These are phyloP conservation scores for Lophius piscatorius DNA, from an alignment of 2,113 vertebrate species.

Conservation along the genomic window DNA sequence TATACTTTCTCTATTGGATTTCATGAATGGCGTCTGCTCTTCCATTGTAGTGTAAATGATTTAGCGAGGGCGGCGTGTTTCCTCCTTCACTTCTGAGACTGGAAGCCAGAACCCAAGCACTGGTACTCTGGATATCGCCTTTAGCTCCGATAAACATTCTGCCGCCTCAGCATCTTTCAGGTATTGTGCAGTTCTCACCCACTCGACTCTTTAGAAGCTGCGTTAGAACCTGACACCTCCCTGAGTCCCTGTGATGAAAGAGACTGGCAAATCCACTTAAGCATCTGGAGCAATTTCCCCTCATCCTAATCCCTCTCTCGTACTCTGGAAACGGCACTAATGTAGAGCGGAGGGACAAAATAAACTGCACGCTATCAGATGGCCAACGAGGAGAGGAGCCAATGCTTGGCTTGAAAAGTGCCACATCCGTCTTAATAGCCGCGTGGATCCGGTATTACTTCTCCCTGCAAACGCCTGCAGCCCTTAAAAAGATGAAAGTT, in stretches of 20 bases:
- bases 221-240: conserved; percentile 63
- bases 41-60: conserved; percentile 71
- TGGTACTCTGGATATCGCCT: conserved; percentile 72
- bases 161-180: conserved; percentile 76
- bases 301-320: conserved; percentile 64
- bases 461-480: conserved; percentile 15
- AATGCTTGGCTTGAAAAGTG: conserved; percentile 14
- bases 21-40: conserved; percentile 59
- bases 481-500: conserved; percentile 42
- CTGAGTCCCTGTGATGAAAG: conserved; percentile 66
- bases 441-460: conserved; percentile 11
- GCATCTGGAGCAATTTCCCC: conserved; percentile 73
- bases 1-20: conserved; percentile 46
- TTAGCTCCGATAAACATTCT: conserved; percentile 77
- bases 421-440: conserved; percentile 16
- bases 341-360: conserved; percentile 44
- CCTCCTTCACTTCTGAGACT: conserved; percentile 33
- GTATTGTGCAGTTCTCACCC: conserved; percentile 61
- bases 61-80: conserved; percentile 43
- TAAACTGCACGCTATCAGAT: conserved; percentile 24
- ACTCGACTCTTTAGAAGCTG: conserved; percentile 56
- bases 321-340: conserved; percentile 33
- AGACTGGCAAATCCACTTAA: conserved; percentile 72
- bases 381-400: conserved; percentile 9
- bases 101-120: conserved; percentile 49